phyloP scores from a whole-genome alignment of 2,888 invertebrate species.

The Pristionchus japonicus region DNA sequence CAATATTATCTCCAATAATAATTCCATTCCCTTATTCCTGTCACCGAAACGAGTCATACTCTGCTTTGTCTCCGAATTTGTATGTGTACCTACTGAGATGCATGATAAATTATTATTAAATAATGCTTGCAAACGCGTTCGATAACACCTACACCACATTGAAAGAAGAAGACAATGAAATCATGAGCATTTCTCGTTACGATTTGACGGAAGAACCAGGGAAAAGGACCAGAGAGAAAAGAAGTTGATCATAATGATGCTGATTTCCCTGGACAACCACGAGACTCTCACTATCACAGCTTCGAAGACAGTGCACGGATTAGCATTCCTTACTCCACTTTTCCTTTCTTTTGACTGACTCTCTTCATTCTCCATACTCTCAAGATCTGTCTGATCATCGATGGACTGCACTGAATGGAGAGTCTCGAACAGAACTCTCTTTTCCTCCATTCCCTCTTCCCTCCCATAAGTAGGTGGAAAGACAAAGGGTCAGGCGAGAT shows the following conservation, averaged over 20 bases:
- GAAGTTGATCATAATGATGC: neutral
- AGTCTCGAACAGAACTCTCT: too few relatives aligned
- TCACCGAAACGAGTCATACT: conserved; percentile 19
- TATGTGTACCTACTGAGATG: neutral
- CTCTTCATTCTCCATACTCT: too few relatives aligned
- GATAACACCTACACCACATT: neutral
- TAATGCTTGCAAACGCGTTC: neutral
- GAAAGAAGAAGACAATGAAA: too few relatives aligned
- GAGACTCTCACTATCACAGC: neutral
- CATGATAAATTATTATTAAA: conserved; percentile 13
- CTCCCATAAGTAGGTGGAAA: neutral
- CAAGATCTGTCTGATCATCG: too few relatives aligned
- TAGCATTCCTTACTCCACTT: neutral
- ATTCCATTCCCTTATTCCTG: neutral
- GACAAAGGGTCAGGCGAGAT: conserved; percentile 42
- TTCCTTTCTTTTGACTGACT: neutral
- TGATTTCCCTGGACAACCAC: neutral
- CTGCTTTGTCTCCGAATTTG: conserved; percentile 28
- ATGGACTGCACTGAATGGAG: too few relatives aligned
- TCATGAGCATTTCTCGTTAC: neutral
- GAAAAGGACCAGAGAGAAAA: too few relatives aligned
- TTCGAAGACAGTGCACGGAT: conserved; percentile 13
- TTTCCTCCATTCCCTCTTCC: neutral
- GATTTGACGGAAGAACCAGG: neutral
- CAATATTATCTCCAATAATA: neutral